These are phyloP conservation scores for Harpalus rufipes DNA, from an alignment of 2,888 invertebrate species.

Conservation along the genomic window DNA sequence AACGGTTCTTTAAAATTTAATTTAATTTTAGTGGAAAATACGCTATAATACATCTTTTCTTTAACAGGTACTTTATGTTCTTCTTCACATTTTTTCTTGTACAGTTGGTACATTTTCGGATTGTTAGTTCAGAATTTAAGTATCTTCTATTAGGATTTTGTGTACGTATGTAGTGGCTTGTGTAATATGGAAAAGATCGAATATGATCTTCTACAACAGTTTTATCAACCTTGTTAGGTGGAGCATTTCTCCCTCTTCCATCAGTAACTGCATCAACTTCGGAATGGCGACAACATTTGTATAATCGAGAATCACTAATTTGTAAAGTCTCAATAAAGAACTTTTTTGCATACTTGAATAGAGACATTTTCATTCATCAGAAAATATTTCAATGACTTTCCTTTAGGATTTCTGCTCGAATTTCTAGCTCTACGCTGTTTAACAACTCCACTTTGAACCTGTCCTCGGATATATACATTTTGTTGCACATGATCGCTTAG, in stretches of 20 bases:
- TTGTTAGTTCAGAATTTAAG: constrained; percentile 70
- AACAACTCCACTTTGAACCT: too few relatives aligned
- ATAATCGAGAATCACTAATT: background rate
- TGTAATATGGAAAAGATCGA: background rate
- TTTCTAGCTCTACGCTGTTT: too few relatives aligned
- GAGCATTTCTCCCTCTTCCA: background rate
- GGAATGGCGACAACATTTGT: background rate
- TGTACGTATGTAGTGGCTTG: constrained; percentile 65
- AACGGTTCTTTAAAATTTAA: too few relatives aligned
- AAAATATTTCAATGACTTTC: too few relatives aligned
- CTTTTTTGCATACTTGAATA: background rate
- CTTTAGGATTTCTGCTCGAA: too few relatives aligned
- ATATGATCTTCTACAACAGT: background rate
- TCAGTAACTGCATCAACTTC: background rate
- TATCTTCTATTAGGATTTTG: constrained; percentile 70
- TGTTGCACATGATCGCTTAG: too few relatives aligned
- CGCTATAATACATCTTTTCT: too few relatives aligned
- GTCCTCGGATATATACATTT: too few relatives aligned
- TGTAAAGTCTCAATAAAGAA: background rate
- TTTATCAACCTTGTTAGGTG: background rate
- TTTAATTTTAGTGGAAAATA: too few relatives aligned
- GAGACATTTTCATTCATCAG: too few relatives aligned
- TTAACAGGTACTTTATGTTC: too few relatives aligned
- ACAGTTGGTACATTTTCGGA: constrained; percentile 69
- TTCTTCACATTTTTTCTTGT: too few relatives aligned